Conservation (phyloP, 2,797 vertebrate species). For the Amblyraja radiata region DNA sequence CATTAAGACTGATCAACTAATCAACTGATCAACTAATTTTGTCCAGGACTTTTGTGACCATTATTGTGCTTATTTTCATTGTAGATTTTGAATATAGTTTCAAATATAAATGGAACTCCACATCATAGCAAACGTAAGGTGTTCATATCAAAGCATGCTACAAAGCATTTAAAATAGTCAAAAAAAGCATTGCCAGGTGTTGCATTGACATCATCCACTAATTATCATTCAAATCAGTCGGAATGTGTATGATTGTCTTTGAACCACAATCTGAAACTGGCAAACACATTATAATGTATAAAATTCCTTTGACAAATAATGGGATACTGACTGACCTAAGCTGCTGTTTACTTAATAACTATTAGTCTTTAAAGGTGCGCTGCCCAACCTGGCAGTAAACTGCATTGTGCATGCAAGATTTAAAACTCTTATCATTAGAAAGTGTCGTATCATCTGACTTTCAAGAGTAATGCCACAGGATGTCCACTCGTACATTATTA, state of each 20-base stretch:
- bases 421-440: background rate
- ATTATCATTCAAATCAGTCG: background rate
- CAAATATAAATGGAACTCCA: background rate
- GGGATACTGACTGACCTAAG: background rate
- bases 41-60: background rate
- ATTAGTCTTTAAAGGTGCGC: background rate
- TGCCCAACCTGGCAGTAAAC: background rate
- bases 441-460: background rate
- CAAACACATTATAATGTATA: background rate
- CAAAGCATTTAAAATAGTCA: background rate
- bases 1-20: background rate
- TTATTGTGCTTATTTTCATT: background rate
- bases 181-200: background rate
- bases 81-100: background rate
- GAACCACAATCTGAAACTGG: background rate
- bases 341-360: background rate
- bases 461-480: conserved; percentile 10
- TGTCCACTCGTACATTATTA: background rate
- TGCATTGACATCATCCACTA: background rate
- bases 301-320: background rate
- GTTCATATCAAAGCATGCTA: background rate
- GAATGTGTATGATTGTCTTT: background rate
- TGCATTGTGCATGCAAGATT: background rate
- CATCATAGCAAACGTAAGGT: background rate
- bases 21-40: background rate